Percentiles rank a stretch among this genome's conserved stretches.
Conservation (phyloP, 2,113 vertebrate genomes). For the Gorsachius goisagi region DNA sequence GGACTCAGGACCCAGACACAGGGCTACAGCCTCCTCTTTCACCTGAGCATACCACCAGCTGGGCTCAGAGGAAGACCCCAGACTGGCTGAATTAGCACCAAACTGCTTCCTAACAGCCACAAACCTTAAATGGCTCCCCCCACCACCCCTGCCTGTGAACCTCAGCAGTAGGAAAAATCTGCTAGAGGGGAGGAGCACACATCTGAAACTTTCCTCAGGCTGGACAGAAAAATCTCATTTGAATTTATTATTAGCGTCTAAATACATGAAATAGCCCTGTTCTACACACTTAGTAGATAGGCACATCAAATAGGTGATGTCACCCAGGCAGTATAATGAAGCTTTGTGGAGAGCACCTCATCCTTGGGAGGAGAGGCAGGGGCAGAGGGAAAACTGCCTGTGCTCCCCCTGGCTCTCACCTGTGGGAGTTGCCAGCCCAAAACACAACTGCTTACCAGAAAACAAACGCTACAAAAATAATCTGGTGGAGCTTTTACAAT, state of each 20-base stretch:
- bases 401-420: fast-evolving
- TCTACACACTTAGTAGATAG: not conserved
- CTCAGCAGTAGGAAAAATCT: not conserved
- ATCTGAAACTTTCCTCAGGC: not conserved
- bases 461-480: not conserved
- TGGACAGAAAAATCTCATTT: not conserved
- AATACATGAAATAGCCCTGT: not conserved
- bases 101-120: not conserved
- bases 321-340: not conserved
- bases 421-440: not conserved
- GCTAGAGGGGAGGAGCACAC: not conserved
- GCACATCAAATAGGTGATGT: not conserved
- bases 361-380: not conserved
- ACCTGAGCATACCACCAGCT: not conserved
- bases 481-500: not conserved
- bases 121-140: not conserved
- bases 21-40: not conserved
- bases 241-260: not conserved
- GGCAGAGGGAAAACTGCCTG: not conserved
- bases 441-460: not conserved
- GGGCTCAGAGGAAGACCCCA: not conserved
- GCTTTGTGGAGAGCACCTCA: not conserved
- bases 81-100: not conserved
- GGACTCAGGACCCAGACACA: too few relatives aligned
- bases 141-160: fast-evolving